phyloP scores from a whole-genome alignment of 2,888 invertebrate species.

The Neoscelio sp. region DNA sequence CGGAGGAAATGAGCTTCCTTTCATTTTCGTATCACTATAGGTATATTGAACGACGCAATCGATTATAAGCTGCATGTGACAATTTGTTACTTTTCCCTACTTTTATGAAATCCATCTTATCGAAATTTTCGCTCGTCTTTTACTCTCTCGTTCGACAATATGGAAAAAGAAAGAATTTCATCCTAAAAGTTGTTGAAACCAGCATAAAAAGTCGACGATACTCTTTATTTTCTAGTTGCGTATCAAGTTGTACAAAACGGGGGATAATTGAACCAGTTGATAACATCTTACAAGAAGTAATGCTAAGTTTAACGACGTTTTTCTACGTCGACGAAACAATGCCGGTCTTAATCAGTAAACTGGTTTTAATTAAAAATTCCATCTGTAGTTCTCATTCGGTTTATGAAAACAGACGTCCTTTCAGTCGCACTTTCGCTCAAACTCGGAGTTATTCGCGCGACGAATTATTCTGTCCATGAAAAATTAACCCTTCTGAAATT shows the following conservation, averaged over 20 bases:
- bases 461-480: neutral
- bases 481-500: constrained; percentile 17
- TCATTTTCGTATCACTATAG: constrained; percentile 51
- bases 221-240: neutral
- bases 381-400: constrained; percentile 1
- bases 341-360: constrained; percentile 35
- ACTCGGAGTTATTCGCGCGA: no score
- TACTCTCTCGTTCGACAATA: neutral
- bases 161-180: neutral
- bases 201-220: neutral
- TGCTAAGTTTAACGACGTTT: neutral
- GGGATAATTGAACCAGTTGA: constrained; percentile 26
- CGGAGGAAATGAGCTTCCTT: constrained; percentile 51
- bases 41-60: constrained; percentile 35
- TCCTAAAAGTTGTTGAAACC: neutral
- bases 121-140: constrained; percentile 6
- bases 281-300: constrained; percentile 25
- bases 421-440: neutral
- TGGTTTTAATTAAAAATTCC: constrained; percentile 36
- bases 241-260: constrained; percentile 10
- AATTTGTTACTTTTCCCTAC: constrained; percentile 47
- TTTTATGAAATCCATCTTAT: constrained; percentile 20
- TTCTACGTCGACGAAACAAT: constrained; percentile 26
- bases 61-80: constrained; percentile 50
- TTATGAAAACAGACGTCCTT: neutral